Conservation (phyloP, 2,113 vertebrate species). For the Collichthys lucidus region DNA sequence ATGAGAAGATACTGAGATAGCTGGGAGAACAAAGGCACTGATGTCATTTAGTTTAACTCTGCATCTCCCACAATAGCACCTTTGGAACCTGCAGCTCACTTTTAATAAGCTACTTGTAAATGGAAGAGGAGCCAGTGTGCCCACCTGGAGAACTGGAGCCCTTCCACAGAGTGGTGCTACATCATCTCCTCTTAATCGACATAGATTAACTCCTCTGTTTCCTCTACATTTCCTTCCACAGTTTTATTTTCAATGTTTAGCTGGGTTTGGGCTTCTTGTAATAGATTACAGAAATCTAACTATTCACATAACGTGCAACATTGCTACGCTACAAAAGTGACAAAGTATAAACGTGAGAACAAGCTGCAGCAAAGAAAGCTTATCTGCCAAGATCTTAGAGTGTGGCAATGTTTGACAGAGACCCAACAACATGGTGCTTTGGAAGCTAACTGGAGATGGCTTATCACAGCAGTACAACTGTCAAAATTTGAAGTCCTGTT, state of each 20-base stretch:
- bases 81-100: background rate
- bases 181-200: background rate
- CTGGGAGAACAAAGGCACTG: background rate
- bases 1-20: background rate
- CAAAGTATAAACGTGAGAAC: no score
- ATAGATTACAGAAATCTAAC: no score
- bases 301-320: no score
- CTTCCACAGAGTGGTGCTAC: background rate
- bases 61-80: slow-evolving; percentile 3
- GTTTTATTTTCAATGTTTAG: background rate
- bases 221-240: background rate
- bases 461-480: no score
- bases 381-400: no score
- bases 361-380: no score
- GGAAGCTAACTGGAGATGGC: no score
- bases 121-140: background rate
- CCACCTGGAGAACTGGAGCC: slow-evolving; percentile 9
- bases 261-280: no score
- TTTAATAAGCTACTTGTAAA: background rate
- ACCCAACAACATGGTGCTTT: no score
- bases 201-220: background rate
- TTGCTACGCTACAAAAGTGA: no score
- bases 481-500: no score
- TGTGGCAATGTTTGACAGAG: no score
- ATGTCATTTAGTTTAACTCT: background rate